Conservation (phyloP, 2,113 vertebrate genomes). For the Raphicerus campestris region DNA sequence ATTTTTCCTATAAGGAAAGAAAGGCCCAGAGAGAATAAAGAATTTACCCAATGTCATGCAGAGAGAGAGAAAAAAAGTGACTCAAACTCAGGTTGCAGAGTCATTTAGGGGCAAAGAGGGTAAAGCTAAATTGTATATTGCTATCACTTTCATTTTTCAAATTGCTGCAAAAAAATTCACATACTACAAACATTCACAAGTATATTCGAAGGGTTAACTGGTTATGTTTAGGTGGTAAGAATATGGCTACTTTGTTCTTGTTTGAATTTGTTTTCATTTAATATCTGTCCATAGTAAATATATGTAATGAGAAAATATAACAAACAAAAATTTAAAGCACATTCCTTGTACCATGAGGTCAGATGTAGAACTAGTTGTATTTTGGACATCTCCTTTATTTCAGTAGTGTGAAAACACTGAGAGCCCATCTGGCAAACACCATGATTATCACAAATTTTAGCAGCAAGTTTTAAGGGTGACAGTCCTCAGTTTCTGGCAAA, state of each 20-base stretch:
- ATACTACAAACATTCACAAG: not conserved
- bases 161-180: not conserved
- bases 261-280: not conserved
- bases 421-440: not conserved
- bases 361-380: not conserved
- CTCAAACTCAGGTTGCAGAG: not conserved
- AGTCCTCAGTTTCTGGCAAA: not conserved
- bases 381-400: not conserved
- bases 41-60: not conserved
- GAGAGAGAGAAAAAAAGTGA: constrained; percentile 21
- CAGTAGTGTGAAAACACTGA: not conserved
- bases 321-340: not conserved
- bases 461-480: not conserved
- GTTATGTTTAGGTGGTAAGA: not conserved
- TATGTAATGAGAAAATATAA: not conserved
- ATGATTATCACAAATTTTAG: not conserved
- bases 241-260: not conserved
- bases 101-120: not conserved
- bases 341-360: not conserved
- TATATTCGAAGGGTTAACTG: not conserved
- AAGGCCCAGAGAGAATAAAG: not conserved
- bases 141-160: not conserved
- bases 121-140: not conserved
- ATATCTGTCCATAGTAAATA: not conserved
- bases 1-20: constrained; percentile 39